Evolutionary conservation across 1,140 invertebrate genomes (phyloP), one percentile per base, ranked within the genome.

Genomic region (Drosophila biarmipes): DNA sequence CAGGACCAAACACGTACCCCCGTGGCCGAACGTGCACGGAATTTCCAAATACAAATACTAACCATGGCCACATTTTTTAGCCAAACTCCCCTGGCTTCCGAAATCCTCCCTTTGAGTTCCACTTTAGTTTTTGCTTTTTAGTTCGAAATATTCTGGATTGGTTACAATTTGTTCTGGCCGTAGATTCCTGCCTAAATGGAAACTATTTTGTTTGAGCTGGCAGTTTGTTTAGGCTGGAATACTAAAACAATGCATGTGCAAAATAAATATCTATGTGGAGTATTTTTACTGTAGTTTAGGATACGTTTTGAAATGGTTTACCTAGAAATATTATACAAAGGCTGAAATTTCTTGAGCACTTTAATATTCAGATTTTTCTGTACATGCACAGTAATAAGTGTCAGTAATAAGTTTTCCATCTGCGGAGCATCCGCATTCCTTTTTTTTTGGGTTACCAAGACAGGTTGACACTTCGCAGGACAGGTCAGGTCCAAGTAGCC

Each of bases 21-120:
- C 59, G 66, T 84, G 84, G 84, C 42, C 62, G 69, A 59, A 86
- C 82, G 82, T 86, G 82, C 78, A 67, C 84, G 61, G 82, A 84
- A 86, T 86, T 78, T 51, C 31, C 75, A 89, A 89, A 87, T 79
- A 78, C 79, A 76, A 87, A 79, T 79, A 84, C 67, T 71, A 55
- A 38, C 69, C 75, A 89, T 76, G 64, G 49, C 56, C 78, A 71
- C 74, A 89, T 84, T 86, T 86, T 87, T 87, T 79, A 79, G 62
- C 59, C 34, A 48, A 48, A 56, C 45, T 24, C 52, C 27, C 37
- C 24, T 6, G 15, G 34, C 31, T 19, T 8, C 31, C 10, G 45
- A 7, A 27, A 2, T 10, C 15, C 14, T 19, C 10, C 10, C 2
- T 15, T 6, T n/a, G 5, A 43, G 27, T 29, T 42, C 10, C n/a